These are phyloP conservation scores for Helicorthomorpha holstii DNA, from an alignment of 1,140 invertebrate species.

Conservation along the genomic window DNA sequence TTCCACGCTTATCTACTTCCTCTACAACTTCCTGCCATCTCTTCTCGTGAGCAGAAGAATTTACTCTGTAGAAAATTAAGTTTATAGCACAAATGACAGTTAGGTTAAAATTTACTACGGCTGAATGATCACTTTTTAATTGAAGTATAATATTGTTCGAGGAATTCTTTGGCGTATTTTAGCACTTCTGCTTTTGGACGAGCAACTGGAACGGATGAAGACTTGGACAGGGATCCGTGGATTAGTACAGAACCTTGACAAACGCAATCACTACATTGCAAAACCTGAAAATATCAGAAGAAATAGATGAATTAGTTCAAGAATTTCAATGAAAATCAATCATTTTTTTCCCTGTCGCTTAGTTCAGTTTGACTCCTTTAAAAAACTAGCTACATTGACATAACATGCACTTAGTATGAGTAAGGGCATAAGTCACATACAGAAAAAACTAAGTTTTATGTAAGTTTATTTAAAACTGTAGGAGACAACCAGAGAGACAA, in stretches of 20 bases:
- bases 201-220: slow-evolving; percentile 15
- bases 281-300: slow-evolving; percentile 6
- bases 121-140: slow-evolving; percentile 57
- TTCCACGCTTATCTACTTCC: slow-evolving; percentile 24
- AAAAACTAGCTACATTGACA: too few species aligned
- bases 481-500: too few species aligned
- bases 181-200: slow-evolving; percentile 47
- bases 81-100: too few species aligned
- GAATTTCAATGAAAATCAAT: too few species aligned
- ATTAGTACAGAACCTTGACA: slow-evolving; percentile 14
- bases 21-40: slow-evolving; percentile 60
- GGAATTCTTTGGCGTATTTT: slow-evolving; percentile 61
- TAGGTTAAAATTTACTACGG: too few species aligned
- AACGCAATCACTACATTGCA: slow-evolving; percentile 11
- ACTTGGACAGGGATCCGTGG: slow-evolving; percentile 7
- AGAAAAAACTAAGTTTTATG: too few species aligned
- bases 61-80: slow-evolving; percentile 15
- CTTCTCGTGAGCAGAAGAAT: slow-evolving; percentile 20
- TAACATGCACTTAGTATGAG: too few species aligned
- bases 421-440: too few species aligned
- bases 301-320: too few species aligned
- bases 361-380: too few species aligned
- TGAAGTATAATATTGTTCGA: slow-evolving; percentile 72
- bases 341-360: too few species aligned
- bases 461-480: too few species aligned